Percentiles rank a stretch among this genome's conserved stretches.
phyloP scores from a whole-genome alignment of 2,888 invertebrate genomes.

The Drosophila atroscutellata region DNA sequence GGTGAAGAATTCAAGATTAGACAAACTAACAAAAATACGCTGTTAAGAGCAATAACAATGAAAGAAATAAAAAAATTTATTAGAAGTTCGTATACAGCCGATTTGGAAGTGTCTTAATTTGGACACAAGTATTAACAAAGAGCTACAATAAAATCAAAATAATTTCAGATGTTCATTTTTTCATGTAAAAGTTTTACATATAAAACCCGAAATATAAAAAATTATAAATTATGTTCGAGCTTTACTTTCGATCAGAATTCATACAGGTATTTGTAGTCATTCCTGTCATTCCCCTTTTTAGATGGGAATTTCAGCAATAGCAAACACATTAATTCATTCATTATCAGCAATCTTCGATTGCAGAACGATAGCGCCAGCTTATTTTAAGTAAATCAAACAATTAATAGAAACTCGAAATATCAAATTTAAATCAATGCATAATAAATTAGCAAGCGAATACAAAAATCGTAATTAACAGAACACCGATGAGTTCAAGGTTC shows the following conservation, averaged over 20 bases:
- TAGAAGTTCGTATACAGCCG: neutral
- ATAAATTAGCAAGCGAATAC: constrained; percentile 64
- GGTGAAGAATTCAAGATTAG: constrained; percentile 11
- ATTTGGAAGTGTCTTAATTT: neutral
- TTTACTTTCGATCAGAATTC: neutral
- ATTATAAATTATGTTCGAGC: neutral
- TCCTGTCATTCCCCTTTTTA: constrained; percentile 14
- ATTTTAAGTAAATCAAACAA: constrained; percentile 4
- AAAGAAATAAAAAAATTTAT: neutral
- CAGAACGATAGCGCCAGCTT: constrained; percentile 5
- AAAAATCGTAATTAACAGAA: constrained; percentile 64
- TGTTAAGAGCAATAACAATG: neutral
- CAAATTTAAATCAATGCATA: constrained; percentile 25
- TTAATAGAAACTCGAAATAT: constrained; percentile 45
- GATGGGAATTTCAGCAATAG: constrained; percentile 10
- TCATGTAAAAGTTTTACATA: neutral
- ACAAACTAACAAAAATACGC: constrained; percentile 1
- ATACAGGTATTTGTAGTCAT: neutral
- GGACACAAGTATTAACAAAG: neutral
- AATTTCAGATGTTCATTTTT: neutral
- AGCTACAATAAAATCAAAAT: neutral
- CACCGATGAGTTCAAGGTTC: constrained; percentile 68
- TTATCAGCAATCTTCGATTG: constrained; percentile 33
- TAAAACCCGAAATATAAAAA: neutral
- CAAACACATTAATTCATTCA: constrained; percentile 40